These are phyloP conservation scores for Atlantisia rogersi DNA, from an alignment of 2,113 vertebrate genomes.

Conservation along the genomic window DNA sequence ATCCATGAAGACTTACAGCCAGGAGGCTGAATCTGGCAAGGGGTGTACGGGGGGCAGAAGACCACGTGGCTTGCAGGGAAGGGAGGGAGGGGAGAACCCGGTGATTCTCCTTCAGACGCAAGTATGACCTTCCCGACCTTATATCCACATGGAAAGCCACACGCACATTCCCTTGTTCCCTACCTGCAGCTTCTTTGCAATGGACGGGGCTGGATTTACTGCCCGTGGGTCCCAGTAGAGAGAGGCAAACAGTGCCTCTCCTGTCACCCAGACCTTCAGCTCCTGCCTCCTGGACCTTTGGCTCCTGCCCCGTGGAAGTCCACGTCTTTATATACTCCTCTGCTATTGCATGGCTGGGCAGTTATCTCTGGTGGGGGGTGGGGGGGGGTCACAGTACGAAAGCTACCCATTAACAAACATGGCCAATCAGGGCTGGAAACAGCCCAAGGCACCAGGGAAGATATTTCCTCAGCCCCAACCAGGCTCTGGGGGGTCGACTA, in stretches of 20 bases:
- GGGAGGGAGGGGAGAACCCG: not conserved
- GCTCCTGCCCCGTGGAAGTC: not conserved
- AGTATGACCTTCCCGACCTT: fast-evolving
- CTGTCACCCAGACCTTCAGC: not conserved
- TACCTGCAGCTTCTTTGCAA: not conserved
- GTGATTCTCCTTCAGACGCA: not conserved
- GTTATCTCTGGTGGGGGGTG: not conserved
- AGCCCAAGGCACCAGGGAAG: not conserved
- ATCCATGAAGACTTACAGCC: too few relatives aligned
- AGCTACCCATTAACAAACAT: not conserved
- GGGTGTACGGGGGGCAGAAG: not conserved
- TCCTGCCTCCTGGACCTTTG: not conserved
- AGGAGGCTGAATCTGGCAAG: not conserved
- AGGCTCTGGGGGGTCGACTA: not conserved
- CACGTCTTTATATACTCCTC: not conserved
- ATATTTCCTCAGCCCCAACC: not conserved
- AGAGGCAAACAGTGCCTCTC: not conserved
- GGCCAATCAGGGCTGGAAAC: not conserved
- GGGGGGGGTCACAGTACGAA: fast-evolving
- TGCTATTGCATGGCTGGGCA: fast-evolving
- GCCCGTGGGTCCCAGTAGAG: not conserved
- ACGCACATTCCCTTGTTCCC: not conserved
- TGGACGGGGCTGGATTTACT: not conserved
- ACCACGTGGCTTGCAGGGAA: fast-evolving
- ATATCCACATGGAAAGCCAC: too few relatives aligned